phyloP scores from a whole-genome alignment of 2,797 vertebrate genomes.

The Telmatherina bonti region DNA sequence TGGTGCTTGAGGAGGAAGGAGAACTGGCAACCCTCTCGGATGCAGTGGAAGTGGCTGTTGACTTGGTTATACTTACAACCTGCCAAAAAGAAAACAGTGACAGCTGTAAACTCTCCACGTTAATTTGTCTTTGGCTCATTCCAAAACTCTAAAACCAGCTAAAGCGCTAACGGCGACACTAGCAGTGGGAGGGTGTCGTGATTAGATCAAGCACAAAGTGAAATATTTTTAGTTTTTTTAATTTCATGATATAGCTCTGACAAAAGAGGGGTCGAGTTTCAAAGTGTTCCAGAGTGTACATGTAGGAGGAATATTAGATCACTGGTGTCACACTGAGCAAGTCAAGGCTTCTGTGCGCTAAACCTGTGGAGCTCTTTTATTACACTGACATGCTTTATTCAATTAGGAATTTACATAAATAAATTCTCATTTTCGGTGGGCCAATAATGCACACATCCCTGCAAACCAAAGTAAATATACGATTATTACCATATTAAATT shows the following conservation, averaged over 20 bases:
- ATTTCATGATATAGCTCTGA: conserved; percentile 69
- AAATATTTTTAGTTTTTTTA: conserved; percentile 63
- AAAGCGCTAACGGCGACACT: conserved; percentile 41
- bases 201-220: conserved; percentile 69
- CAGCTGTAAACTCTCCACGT: conserved; percentile 53
- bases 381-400: conserved; percentile 88
- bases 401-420: conserved; percentile 90
- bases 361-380: conserved; percentile 90
- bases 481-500: conserved; percentile 89
- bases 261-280: conserved; percentile 76
- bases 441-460: conserved; percentile 87
- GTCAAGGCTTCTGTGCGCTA: conserved; percentile 83
- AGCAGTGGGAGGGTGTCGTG: conserved; percentile 40
- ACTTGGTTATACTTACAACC: conserved; percentile 99
- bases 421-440: conserved; percentile 87
- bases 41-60: conserved; percentile 99
- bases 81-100: conserved; percentile 58
- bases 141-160: conserved; percentile 34
- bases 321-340: conserved; percentile 84
- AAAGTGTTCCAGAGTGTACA: conserved; percentile 74
- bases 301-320: conserved; percentile 84
- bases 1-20: conserved; percentile 99
- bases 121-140: conserved; percentile 46
- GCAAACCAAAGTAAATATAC: conserved; percentile 89
- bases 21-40: conserved; percentile 98